These are phyloP conservation scores for Oscheius myriophilus DNA, from an alignment of 2,888 invertebrate genomes.

Conservation along the genomic window DNA sequence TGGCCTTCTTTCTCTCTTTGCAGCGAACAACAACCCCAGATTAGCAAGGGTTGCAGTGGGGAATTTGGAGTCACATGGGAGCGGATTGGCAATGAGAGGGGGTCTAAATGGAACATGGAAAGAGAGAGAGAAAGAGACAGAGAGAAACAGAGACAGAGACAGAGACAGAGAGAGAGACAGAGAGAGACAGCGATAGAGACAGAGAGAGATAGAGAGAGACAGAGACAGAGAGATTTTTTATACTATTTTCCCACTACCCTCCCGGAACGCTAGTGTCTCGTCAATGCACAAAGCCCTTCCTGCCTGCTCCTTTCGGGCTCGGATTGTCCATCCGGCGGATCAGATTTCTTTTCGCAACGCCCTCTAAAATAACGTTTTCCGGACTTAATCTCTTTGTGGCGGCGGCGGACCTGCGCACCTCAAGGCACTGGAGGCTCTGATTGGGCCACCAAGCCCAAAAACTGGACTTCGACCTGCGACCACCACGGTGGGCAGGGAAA, in stretches of 20 bases:
- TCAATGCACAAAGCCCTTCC: neutral
- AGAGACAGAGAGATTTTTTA: neutral
- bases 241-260: neutral
- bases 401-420: neutral
- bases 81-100: no score
- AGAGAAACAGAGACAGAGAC: no score
- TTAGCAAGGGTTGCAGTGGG: no score
- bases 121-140: no score
- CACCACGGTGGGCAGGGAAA: constrained; percentile 1
- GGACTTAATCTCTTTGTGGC: constrained; percentile 1
- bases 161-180: no score
- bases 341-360: constrained; percentile 12
- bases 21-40: no score
- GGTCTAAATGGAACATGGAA: no score
- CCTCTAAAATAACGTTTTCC: constrained; percentile 11
- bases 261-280: neutral
- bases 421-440: neutral
- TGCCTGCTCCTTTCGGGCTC: constrained; percentile 7
- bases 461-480: constrained; percentile 26
- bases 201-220: no score
- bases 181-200: no score
- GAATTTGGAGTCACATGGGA: no score
- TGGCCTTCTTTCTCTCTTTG: no score
- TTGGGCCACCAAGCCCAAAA: neutral
- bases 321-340: constrained; percentile 4